Base-by-base conservation (phyloP, 2,888 invertebrate genomes). In the Agrotis puta region DNA sequence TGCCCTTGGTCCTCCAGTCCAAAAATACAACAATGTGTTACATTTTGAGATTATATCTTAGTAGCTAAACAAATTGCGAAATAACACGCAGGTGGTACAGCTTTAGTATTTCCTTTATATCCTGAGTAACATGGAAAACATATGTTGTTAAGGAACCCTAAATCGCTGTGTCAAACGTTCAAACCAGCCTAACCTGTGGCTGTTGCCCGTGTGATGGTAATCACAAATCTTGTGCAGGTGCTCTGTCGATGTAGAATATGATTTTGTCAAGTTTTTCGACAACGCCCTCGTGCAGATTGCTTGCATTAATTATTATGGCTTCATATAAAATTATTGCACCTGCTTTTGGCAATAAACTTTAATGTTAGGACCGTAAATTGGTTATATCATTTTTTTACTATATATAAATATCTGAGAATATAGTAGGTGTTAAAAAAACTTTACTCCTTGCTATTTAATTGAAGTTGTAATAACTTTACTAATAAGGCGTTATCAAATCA, bases 251-350 rank as follows among this genome's bases (percentile, higher is more conserved):
- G 75, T 84, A 83, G 80, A 82, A 82, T 87, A 85, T 87, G 85
- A 87, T 88, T 88, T 86, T 82, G 85, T 86, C 83, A 85, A 85
- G 86, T 85, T 87, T 88, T 91, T 91, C 80, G 87, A 87, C 85
- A 87, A 82, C 83, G 71, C 79, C 84, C 76, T 61, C 64, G 70
- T 62, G 79, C 85, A 85, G 86, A 89, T 89, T 90, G 85, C 84
- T 78, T 82, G 54, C 76, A 84, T 84, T 79, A 79, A 79, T 88
- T 86, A 87, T 89, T 88, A 84, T 81, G 79, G 78, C 82, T 86
- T 88, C 83, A 88, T 87, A 78, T 80, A 72, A 67, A 65, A 73
- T 73, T 54, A 78, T 85, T 74, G 81, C 92, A 91, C 89, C 91
- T 91, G 90, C 86, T 70, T 64, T 72, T 16, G 50, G 39, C 48